A percentile compares a stretch with the other conserved stretches of the same genome.
Conservation (phyloP, 2,888 invertebrate species). For the Adineta ricciae region DNA sequence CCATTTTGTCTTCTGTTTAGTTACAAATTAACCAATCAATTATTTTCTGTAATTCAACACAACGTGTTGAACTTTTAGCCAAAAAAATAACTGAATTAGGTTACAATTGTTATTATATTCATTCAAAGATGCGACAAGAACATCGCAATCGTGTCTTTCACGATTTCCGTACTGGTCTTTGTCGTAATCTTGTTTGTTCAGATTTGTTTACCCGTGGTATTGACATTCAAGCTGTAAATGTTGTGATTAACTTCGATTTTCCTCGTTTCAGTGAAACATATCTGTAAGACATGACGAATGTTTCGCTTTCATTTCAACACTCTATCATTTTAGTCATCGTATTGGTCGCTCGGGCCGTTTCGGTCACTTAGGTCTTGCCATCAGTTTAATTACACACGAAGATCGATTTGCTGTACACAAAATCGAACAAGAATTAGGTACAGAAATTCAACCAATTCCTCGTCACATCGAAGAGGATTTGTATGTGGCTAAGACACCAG, state of each 20-base stretch:
- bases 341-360: conserved; percentile 96
- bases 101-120: conserved; percentile 99
- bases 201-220: conserved; percentile 98
- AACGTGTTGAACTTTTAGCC: conserved; percentile 92
- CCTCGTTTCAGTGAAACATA: conserved; percentile 99
- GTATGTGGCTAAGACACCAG: conserved; percentile 59
- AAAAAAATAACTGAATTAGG: conserved; percentile 99
- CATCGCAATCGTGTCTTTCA: conserved; percentile 91
- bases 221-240: conserved; percentile 98
- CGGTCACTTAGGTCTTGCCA: conserved; percentile 95
- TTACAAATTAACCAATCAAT: conserved; percentile 99
- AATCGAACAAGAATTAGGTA: conserved; percentile 94
- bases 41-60: conserved; percentile 99
- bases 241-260: conserved; percentile 99
- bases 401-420: conserved; percentile 90
- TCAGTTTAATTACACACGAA: conserved; percentile 97
- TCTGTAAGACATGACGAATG: conserved; percentile 51
- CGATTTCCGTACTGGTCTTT: conserved; percentile 92
- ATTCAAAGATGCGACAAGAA: conserved; percentile 98
- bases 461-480: conserved; percentile 95
- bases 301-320: not conserved
- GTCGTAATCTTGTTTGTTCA: conserved; percentile 81
- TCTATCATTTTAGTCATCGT: conserved; percentile 59
- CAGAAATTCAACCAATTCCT: conserved; percentile 98
- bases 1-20: conserved; percentile 41